A percentile compares a stretch with the other conserved stretches of the same genome.
These are phyloP conservation scores for Nipponia nippon DNA, from an alignment of 2,113 vertebrate genomes.

Conservation along the genomic window DNA sequence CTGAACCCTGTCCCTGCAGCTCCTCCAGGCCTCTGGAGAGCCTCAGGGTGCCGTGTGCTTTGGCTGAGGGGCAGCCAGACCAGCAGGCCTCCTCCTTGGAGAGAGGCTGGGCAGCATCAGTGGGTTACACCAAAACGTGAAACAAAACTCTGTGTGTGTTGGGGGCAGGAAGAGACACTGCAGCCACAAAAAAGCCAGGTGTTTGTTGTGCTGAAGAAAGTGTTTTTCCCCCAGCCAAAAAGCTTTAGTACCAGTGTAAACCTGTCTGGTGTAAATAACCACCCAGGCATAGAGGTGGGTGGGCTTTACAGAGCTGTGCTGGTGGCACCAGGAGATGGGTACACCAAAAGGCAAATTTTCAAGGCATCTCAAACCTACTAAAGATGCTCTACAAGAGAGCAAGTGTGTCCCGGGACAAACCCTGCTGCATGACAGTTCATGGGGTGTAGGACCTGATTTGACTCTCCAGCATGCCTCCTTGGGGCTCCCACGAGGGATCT, in stretches of 20 bases:
- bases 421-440: neutral
- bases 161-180: neutral
- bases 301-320: neutral
- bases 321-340: neutral
- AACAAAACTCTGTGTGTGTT: neutral
- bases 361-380: neutral
- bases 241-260: neutral
- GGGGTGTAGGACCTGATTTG: neutral
- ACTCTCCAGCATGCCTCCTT: neutral
- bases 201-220: neutral
- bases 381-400: neutral
- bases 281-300: too few relatives aligned
- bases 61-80: neutral
- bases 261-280: neutral
- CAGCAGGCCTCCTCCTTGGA: neutral
- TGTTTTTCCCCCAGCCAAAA: neutral
- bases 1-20: accelerated
- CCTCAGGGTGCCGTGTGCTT: neutral
- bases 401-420: accelerated
- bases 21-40: neutral
- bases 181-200: neutral
- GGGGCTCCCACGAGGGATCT: neutral
- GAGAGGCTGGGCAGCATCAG: neutral
- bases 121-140: neutral
- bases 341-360: neutral